Conservation (phyloP, 2,888 invertebrate species). For the Uropetala carovei region DNA sequence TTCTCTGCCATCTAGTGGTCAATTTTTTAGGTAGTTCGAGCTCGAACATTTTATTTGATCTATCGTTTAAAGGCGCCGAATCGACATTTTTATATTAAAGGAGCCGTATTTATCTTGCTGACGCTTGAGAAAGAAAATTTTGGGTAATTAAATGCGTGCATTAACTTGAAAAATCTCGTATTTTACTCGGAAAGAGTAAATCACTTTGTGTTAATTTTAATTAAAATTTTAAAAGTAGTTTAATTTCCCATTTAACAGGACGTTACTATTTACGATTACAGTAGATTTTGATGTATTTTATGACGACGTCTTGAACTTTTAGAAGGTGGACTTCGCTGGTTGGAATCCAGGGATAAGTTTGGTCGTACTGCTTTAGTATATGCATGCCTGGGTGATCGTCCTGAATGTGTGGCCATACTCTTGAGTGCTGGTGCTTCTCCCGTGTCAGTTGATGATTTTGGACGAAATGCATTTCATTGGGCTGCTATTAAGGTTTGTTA, state of each 20-base stretch:
- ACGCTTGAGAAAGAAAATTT: too few species aligned
- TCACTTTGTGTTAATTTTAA: too few species aligned
- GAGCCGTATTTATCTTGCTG: too few species aligned
- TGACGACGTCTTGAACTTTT: neutral
- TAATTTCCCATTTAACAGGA: too few species aligned
- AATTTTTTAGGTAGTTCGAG: neutral
- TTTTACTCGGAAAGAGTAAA: too few species aligned
- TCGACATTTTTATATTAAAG: too few species aligned
- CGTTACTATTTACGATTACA: too few species aligned
- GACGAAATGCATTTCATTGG: slow-evolving; percentile 49
- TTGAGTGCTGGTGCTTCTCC: slow-evolving; percentile 41
- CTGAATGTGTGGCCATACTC: slow-evolving; percentile 35
- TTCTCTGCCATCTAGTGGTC: neutral
- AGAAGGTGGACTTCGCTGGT: slow-evolving; percentile 7
- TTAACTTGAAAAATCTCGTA: too few species aligned
- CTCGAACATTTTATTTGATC: too few species aligned
- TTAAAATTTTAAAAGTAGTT: too few species aligned
- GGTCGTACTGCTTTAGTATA: slow-evolving; percentile 44
- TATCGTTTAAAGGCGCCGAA: too few species aligned
- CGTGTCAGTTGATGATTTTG: neutral
- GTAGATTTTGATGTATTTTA: neutral
- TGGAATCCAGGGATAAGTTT: slow-evolving; percentile 35
- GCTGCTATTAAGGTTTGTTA: slow-evolving; percentile 9
- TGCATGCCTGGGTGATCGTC: slow-evolving; percentile 38
- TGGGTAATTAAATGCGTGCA: too few species aligned